Evolutionary conservation across 1,140 invertebrate species (phyloP), one percentile per base, ranked within the genome.

Genomic region (Aleiodes sp.): DNA sequence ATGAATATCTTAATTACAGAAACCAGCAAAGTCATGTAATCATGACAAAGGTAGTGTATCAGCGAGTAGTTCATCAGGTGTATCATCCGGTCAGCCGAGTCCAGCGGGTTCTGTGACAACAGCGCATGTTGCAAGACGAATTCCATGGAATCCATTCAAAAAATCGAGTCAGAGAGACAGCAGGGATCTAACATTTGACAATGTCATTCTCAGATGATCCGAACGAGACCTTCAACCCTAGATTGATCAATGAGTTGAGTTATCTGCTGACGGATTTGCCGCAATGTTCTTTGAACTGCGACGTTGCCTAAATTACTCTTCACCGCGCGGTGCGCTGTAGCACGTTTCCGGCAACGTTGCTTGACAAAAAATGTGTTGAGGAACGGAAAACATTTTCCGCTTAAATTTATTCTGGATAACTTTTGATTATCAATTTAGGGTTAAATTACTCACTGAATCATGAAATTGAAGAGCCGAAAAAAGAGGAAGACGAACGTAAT

Each of bases 111-210:
- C 89, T 4, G 85, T 89, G 33, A 87, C 89, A n/a, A 89, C 87
- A 28, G 88, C 88, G 69, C 87, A 87, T 41, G 87, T 88, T 12
- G 82, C 85, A 2, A 88, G 87, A 69, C 84, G 88, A 68, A 83
- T 90, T 33, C 88, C 90, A 1, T 92, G 90, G 91, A 92, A 91
- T 80, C 90, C 89, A 0, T 92, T 92, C 76, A 89, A 89, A 77
- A 86, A 88, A 64, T 87, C 88, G 2, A 80, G 78, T 16, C 87
- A 88, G 29, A 82, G 88, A 43, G 87, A 88, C 57, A 88, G 87
- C 59, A 85, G 89, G 71, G 88, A 89, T 70, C 81, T 88, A 43
- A 85, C 83, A 0, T 88, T 87, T 62, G 88, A 89, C 62, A 90
- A 90, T 74, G 88, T 90, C 59, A 90, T 90, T 70, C 80, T 90